phyloP scores from a whole-genome alignment of 2,888 invertebrate genomes.

The Perizoma affinitatum region DNA sequence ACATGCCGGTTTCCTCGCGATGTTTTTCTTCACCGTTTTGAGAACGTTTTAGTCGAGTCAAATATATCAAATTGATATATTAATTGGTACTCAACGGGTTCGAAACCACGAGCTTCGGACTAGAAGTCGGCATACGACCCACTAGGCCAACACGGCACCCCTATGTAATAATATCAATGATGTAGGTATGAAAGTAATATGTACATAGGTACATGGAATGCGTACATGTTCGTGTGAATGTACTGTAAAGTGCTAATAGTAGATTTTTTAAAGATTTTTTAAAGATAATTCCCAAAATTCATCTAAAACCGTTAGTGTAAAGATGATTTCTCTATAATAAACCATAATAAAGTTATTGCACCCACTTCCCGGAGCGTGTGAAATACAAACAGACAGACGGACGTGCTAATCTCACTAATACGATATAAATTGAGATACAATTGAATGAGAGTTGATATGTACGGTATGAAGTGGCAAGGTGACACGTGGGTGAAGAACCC shows the following conservation, averaged over 20 bases:
- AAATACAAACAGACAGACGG: constrained; percentile 53
- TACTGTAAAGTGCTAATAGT: constrained; percentile 3
- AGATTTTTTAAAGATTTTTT: constrained; percentile 1
- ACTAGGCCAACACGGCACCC: no score
- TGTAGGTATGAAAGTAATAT: no score
- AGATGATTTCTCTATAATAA: constrained; percentile 30
- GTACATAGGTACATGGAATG: no score
- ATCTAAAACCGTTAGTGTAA: constrained; percentile 25
- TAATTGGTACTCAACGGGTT: no score
- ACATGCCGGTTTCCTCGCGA: no score
- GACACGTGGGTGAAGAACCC: constrained; percentile 18
- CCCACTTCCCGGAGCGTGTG: constrained; percentile 45
- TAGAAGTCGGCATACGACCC: no score
- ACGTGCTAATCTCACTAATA: constrained; percentile 47
- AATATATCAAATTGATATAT: no score
- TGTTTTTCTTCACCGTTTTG: no score
- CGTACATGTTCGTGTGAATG: no score
- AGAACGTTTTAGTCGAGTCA: no score
- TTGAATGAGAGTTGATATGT: constrained; percentile 38
- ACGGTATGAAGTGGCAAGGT: constrained; percentile 29
- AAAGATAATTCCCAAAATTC: constrained; percentile 9
- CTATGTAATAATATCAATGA: no score
- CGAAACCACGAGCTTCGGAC: no score
- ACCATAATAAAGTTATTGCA: constrained; percentile 48
- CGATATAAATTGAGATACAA: constrained; percentile 55